phyloP scores from a whole-genome alignment of 2,113 vertebrate genomes.

The Platichthys stellatus region DNA sequence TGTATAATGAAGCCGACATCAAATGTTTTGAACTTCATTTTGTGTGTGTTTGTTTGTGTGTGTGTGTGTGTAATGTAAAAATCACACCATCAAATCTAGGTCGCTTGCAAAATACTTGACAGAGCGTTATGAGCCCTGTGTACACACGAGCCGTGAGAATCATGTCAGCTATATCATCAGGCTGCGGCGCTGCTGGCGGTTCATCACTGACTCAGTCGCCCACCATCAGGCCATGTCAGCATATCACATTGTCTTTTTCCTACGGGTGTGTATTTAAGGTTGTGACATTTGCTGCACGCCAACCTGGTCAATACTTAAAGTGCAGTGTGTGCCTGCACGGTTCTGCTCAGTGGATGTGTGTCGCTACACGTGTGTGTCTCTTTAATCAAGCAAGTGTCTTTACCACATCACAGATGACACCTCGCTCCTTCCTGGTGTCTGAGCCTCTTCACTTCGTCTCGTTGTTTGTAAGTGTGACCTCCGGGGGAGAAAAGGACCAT shows the following conservation, averaged over 20 bases:
- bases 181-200: no score
- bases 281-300: neutral
- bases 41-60: no score
- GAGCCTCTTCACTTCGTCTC: constrained; percentile 4
- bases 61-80: no score
- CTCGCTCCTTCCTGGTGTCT: neutral
- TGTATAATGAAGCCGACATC: no score
- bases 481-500: constrained; percentile 19
- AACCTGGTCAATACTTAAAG: neutral
- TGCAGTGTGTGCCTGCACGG: neutral
- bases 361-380: neutral
- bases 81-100: no score
- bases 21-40: no score
- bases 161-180: no score
- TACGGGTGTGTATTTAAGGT: neutral
- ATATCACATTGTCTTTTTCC: neutral
- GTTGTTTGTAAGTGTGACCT: constrained; percentile 51
- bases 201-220: neutral
- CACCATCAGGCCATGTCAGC: neutral
- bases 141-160: no score
- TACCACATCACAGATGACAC: constrained; percentile 47
- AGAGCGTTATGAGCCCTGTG: no score
- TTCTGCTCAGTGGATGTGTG: neutral
- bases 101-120: no score
- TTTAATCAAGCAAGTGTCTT: constrained; percentile 33